Conservation (phyloP, 2,113 vertebrate species). For the Colistium nudipinnis region DNA sequence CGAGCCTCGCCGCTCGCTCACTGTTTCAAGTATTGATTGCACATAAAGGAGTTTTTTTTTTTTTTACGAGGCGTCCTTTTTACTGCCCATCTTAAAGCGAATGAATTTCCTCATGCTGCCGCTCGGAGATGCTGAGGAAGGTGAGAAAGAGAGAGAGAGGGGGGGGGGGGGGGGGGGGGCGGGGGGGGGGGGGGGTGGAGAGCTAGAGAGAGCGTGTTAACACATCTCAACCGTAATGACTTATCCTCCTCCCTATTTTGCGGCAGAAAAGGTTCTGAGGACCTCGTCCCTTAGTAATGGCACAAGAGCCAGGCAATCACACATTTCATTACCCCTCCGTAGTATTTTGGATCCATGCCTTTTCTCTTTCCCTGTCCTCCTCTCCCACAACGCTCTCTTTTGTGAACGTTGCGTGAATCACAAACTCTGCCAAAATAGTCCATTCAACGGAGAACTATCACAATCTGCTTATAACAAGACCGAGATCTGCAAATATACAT, state of each 20-base stretch:
- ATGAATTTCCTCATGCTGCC: slow-evolving; percentile 72
- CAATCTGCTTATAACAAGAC: not conserved
- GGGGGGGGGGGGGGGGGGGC: not conserved
- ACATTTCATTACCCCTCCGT: slow-evolving; percentile 59
- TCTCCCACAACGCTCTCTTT: slow-evolving; percentile 13
- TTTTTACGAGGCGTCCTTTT: slow-evolving; percentile 73
- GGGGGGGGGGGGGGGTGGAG: not conserved
- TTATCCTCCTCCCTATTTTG: slow-evolving; percentile 52
- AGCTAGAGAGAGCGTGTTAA: slow-evolving; percentile 35
- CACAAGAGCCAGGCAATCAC: slow-evolving; percentile 56
- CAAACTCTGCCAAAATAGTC: not conserved
- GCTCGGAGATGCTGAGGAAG: slow-evolving; percentile 45
- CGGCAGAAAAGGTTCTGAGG: slow-evolving; percentile 45
- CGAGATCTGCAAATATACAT: not conserved
- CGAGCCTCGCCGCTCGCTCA: slow-evolving; percentile 53
- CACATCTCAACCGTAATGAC: slow-evolving; percentile 54
- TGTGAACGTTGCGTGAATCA: not conserved
- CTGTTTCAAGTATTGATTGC: slow-evolving; percentile 76
- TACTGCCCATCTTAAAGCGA: slow-evolving; percentile 74
- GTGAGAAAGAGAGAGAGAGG: not conserved
- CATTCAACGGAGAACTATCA: slow-evolving; percentile 22
- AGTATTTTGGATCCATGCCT: slow-evolving; percentile 41
- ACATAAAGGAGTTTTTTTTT: slow-evolving; percentile 67
- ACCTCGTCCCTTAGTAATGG: slow-evolving; percentile 40
- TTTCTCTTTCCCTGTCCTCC: slow-evolving; percentile 8